Percentiles rank a stretch among this genome's conserved stretches.
phyloP scores from a whole-genome alignment of 2,888 invertebrate species.

The Chesias legatella region DNA sequence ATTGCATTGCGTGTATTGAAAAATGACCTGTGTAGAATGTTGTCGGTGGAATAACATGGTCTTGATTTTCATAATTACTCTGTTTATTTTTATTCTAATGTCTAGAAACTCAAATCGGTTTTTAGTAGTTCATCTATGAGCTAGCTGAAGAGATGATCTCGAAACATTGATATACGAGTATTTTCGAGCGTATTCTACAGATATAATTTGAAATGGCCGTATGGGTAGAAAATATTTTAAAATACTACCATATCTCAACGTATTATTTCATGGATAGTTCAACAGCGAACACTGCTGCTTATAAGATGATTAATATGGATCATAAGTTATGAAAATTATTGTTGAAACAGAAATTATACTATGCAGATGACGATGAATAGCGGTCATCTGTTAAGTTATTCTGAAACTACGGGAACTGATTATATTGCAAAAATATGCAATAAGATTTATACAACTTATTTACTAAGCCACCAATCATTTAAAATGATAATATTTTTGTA shows the following conservation, averaged over 20 bases:
- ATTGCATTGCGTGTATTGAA: constrained; percentile 45
- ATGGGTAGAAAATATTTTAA: background rate
- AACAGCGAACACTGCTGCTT: constrained; percentile 24
- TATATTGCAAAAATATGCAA: constrained; percentile 17
- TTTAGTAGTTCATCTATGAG: too few relatives aligned
- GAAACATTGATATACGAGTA: too few relatives aligned
- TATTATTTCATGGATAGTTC: constrained; percentile 5
- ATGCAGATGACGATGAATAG: constrained; percentile 48
- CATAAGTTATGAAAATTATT: constrained; percentile 50
- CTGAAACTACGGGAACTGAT: constrained; percentile 9
- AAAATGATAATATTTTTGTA: too few relatives aligned
- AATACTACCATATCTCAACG: constrained; percentile 4
- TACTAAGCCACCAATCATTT: too few relatives aligned
- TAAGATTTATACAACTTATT: constrained; percentile 7
- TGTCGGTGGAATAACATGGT: constrained; percentile 3
- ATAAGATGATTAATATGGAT: constrained; percentile 43
- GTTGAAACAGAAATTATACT: constrained; percentile 46
- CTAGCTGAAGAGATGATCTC: too few relatives aligned
- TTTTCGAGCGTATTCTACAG: too few relatives aligned
- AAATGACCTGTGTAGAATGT: constrained; percentile 39
- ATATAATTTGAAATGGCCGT: too few relatives aligned
- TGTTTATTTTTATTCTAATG: too few relatives aligned
- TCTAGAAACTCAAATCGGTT: too few relatives aligned
- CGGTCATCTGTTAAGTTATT: constrained; percentile 39
- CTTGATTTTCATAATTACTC: background rate